These are phyloP conservation scores for Pediacus dermestoides DNA, from an alignment of 2,888 invertebrate species.

Conservation along the genomic window DNA sequence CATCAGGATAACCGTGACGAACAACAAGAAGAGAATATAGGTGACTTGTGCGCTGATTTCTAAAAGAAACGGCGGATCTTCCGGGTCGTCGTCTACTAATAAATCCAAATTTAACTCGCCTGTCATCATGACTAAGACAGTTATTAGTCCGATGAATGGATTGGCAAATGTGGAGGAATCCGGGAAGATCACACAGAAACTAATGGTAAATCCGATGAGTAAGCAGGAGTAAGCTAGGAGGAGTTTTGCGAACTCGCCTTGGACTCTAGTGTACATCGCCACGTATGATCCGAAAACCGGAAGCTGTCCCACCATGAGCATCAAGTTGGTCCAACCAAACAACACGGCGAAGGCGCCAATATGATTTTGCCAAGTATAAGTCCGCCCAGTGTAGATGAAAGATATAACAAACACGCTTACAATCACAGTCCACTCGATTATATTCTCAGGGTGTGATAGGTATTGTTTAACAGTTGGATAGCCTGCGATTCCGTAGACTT, in stretches of 20 bases:
- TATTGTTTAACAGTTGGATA: slow-evolving; percentile 80
- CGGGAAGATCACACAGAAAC: slow-evolving; percentile 85
- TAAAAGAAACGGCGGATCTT: slow-evolving; percentile 70
- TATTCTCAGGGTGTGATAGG: slow-evolving; percentile 78
- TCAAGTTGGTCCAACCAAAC: slow-evolving; percentile 84
- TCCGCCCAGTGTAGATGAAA: slow-evolving; percentile 72
- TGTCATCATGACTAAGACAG: slow-evolving; percentile 86
- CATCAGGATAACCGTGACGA: slow-evolving; percentile 83
- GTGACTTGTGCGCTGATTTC: slow-evolving; percentile 80
- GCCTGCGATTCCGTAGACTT: slow-evolving; percentile 77
- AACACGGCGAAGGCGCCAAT: slow-evolving; percentile 82
- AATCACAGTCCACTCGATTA: slow-evolving; percentile 85
- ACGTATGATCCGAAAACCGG: slow-evolving; percentile 87
- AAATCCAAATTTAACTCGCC: slow-evolving; percentile 78
- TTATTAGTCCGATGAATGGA: slow-evolving; percentile 80
- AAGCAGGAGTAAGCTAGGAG: slow-evolving; percentile 82
- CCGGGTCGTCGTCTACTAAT: slow-evolving; percentile 70
- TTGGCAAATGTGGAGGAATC: slow-evolving; percentile 77
- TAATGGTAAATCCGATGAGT: slow-evolving; percentile 80
- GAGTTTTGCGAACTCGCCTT: slow-evolving; percentile 83
- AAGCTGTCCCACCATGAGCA: slow-evolving; percentile 85
- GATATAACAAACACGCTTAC: slow-evolving; percentile 80
- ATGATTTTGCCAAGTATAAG: slow-evolving; percentile 82
- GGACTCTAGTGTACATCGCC: slow-evolving; percentile 86
- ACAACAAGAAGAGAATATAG: slow-evolving; percentile 74